These are phyloP conservation scores for Tetramorium simillimum DNA, from an alignment of 1,140 invertebrate species.

Conservation along the genomic window DNA sequence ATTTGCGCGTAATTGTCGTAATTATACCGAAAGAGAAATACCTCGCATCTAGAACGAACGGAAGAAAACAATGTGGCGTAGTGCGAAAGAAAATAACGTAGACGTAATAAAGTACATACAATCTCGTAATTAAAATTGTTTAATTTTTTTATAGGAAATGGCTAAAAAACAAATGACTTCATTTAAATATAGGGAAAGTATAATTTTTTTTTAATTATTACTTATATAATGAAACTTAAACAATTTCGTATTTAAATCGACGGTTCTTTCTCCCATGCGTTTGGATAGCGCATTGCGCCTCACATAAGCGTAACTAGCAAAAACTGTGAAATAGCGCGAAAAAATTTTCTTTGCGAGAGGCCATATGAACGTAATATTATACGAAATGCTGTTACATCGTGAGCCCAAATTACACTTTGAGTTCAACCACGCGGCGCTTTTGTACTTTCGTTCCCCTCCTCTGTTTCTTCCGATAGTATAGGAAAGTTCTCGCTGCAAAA, in stretches of 20 bases:
- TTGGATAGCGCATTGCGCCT: neutral
- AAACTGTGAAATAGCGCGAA: neutral
- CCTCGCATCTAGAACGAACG: neutral
- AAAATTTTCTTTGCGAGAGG: neutral
- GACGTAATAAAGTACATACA: neutral
- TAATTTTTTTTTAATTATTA: neutral
- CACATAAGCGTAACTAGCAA: neutral
- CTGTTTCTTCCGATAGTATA: slow-evolving; percentile 11
- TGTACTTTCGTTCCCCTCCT: neutral
- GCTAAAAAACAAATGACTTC: neutral
- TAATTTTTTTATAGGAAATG: neutral
- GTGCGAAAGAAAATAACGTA: neutral
- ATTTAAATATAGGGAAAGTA: neutral
- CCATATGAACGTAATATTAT: slow-evolving; percentile 5
- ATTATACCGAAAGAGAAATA: slow-evolving; percentile 13
- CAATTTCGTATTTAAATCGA: neutral
- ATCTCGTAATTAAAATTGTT: neutral
- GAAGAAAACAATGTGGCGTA: neutral
- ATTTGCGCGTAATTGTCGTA: slow-evolving; percentile 46
- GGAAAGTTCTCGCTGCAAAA: slow-evolving; percentile 28
- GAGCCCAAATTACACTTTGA: slow-evolving; percentile 35
- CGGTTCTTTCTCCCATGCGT: neutral
- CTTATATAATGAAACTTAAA: neutral
- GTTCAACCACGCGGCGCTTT: neutral
- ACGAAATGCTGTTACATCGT: slow-evolving; percentile 13